Conservation (phyloP, 2,888 invertebrate species). For the Brenthis hecate region DNA sequence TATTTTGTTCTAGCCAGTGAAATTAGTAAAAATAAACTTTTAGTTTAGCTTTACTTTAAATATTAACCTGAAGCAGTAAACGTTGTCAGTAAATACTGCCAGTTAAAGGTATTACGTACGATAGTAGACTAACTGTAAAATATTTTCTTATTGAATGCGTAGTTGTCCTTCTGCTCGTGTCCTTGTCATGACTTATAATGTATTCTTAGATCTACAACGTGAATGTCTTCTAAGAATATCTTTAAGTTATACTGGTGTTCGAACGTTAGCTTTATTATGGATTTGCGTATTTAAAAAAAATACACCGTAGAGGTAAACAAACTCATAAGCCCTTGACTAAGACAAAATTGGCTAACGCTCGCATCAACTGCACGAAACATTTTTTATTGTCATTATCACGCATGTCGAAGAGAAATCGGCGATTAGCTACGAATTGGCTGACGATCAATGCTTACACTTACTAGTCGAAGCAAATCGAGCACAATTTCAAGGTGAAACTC, state of each 20-base stretch:
- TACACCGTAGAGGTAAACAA: slow-evolving; percentile 25
- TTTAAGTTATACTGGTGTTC: slow-evolving; percentile 24
- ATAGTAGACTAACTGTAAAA: not conserved
- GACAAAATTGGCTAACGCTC: slow-evolving; percentile 27
- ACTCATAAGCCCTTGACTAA: slow-evolving; percentile 33
- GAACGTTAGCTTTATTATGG: slow-evolving; percentile 11
- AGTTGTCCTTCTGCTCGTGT: too few relatives aligned
- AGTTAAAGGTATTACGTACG: not conserved
- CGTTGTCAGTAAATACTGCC: too few relatives aligned
- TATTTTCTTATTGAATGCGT: not conserved
- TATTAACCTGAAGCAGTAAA: too few relatives aligned
- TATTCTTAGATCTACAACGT: slow-evolving; percentile 22
- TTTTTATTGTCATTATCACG: slow-evolving; percentile 43
- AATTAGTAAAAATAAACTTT: too few relatives aligned
- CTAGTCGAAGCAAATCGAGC: slow-evolving; percentile 52
- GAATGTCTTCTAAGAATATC: slow-evolving; percentile 31
- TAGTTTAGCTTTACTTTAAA: too few relatives aligned
- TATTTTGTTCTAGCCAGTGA: too few relatives aligned
- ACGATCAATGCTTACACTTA: slow-evolving; percentile 39
- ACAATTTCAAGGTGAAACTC: slow-evolving; percentile 58
- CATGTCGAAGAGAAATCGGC: slow-evolving; percentile 56
- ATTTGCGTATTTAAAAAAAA: slow-evolving; percentile 2
- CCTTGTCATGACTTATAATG: slow-evolving; percentile 23
- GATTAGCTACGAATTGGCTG: slow-evolving; percentile 50
- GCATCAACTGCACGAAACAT: slow-evolving; percentile 35